Percentiles rank a stretch among this genome's conserved stretches.
These are phyloP conservation scores for Perodicticus potto DNA, from an alignment of 2,797 vertebrate genomes.

Conservation along the genomic window DNA sequence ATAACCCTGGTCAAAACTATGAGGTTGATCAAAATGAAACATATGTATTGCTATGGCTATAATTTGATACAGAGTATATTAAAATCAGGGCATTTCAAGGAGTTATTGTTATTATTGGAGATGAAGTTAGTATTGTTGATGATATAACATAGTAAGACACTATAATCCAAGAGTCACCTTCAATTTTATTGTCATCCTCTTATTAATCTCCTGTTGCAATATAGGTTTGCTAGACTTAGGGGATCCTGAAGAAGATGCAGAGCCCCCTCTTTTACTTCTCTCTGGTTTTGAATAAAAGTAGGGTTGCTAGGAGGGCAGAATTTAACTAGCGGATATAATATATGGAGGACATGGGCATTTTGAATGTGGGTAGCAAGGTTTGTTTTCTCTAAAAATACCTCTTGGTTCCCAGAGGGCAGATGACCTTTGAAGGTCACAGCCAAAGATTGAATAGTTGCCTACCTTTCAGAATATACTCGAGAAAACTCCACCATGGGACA, in stretches of 20 bases:
- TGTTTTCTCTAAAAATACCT: constrained; percentile 4
- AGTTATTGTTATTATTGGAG: constrained; percentile 4
- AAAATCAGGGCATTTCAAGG: neutral
- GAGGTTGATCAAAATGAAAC: neutral
- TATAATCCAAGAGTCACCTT: constrained; percentile 27
- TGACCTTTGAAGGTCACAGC: neutral
- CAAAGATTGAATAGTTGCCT: neutral
- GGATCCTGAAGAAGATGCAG: neutral
- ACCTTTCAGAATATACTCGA: neutral
- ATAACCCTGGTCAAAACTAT: constrained; percentile 36
- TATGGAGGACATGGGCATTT: neutral
- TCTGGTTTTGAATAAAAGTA: neutral
- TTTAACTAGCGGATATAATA: neutral
- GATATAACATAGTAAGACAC: neutral
- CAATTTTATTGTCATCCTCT: neutral
- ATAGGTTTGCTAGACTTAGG: constrained; percentile 8
- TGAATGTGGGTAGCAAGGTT: neutral
- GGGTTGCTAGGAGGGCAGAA: neutral
- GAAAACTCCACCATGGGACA: neutral
- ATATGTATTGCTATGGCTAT: constrained; percentile 46
- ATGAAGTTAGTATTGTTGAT: constrained; percentile 38
- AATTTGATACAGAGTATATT: neutral
- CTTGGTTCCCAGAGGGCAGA: neutral
- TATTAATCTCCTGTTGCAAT: constrained; percentile 24
- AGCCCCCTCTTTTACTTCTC: neutral